Evolutionary conservation across 2,113 vertebrate genomes (phyloP).

Genomic region (Alligator sinensis): DNA sequence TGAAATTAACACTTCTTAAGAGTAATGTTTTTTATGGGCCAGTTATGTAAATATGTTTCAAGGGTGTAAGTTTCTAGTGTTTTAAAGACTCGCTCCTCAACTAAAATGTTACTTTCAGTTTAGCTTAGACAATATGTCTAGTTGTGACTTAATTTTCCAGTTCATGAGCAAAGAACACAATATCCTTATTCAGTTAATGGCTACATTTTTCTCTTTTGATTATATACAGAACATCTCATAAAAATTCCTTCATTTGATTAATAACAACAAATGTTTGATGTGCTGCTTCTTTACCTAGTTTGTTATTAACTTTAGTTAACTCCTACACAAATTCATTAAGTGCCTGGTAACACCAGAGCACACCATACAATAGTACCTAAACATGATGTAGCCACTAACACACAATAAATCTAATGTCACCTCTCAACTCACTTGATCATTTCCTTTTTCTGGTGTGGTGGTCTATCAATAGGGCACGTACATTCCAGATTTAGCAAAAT

Average conservation of each 20-base stretch:
- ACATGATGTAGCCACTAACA: conserved; percentile 15
- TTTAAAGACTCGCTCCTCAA: not conserved
- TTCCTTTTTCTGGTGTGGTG: conserved; percentile 1
- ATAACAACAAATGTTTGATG: not conserved
- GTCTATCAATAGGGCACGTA: not conserved
- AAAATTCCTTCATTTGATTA: conserved; percentile 38
- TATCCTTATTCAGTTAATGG: not conserved
- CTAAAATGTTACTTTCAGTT: not conserved
- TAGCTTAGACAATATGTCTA: not conserved
- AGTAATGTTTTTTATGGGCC: not conserved
- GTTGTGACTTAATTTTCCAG: not conserved
- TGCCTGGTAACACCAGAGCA: not conserved
- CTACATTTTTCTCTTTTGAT: conserved; percentile 2
- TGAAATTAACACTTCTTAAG: too few relatives aligned
- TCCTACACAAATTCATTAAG: conserved; percentile 25
- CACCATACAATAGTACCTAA: not conserved
- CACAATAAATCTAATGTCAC: conserved; percentile 16
- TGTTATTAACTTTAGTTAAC: not conserved
- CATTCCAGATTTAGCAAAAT: not conserved
- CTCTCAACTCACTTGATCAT: not conserved
- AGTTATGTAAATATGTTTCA: not conserved
- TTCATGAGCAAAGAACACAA: conserved; percentile 6
- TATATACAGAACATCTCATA: not conserved
- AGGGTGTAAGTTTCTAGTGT: not conserved
- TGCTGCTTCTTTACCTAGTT: not conserved